Conservation (phyloP, 2,113 vertebrate genomes). For the Hemicordylus capensis region DNA sequence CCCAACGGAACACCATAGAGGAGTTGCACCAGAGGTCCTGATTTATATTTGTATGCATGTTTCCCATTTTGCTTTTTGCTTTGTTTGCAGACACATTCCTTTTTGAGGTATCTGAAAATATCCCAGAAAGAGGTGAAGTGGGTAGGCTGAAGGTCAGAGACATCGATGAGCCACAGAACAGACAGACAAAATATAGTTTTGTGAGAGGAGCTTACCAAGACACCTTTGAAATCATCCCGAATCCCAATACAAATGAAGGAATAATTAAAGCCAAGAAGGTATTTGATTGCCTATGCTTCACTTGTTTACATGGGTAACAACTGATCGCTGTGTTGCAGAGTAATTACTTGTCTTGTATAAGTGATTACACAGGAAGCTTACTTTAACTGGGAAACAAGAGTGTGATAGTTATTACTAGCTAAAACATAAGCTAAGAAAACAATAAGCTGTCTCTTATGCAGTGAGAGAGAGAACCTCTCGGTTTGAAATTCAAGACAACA, state of each 20-base stretch:
- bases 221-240: conserved; percentile 78
- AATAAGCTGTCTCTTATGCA: too few species aligned
- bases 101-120: conserved; percentile 84
- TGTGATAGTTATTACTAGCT: too few species aligned
- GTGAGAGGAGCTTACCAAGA: conserved; percentile 57
- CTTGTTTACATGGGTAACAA: not conserved
- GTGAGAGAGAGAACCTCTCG: too few species aligned
- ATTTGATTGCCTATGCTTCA: conserved; percentile 10
- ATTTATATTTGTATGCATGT: too few species aligned
- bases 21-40: too few species aligned
- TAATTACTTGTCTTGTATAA: too few species aligned
- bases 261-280: conserved; percentile 88
- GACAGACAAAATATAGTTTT: conserved; percentile 84
- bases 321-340: too few species aligned
- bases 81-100: conserved; percentile 75
- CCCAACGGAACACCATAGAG: too few species aligned
- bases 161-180: conserved; percentile 87
- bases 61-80: not conserved
- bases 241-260: conserved; percentile 81
- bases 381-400: too few species aligned
- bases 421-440: too few species aligned
- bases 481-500: too few species aligned
- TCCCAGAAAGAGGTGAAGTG: conserved; percentile 76
- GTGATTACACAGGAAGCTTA: too few species aligned
- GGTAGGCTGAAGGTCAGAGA: conserved; percentile 84